Evolutionary conservation across 2,888 invertebrate genomes (phyloP), one percentile per base, ranked within the genome.

Genomic region (Thera obeliscata): DNA sequence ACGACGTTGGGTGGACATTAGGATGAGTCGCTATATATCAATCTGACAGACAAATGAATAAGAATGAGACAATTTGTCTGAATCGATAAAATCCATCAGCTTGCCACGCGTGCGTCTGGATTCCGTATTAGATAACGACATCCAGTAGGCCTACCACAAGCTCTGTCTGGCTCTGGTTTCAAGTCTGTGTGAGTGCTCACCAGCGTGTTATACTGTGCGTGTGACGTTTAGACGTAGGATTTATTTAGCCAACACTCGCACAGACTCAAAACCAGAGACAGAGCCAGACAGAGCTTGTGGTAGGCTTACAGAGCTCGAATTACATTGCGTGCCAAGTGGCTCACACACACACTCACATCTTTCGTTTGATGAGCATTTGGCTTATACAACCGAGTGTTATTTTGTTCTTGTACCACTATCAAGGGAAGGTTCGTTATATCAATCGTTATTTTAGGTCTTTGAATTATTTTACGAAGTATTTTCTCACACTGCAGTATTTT

Each of bases 21-120:
- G 48, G 61, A 66, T 64, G 67, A 61, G 58, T 61, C 63, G 67
- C 69, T 63, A 65, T 75, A 61, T 67, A 73, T 69, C 72, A 75
- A 68, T 71, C 64, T 67, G 59, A 61, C 65, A 71, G 67, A 69
- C 59, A 68, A 68, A 72, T 70, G 56, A 67, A 73, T 72, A 70
- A 70, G 65, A 69, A 69, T 71, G 56, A 70, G 56, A 55, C 67
- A 64, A 67, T 70, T 70, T 72, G 64, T 74, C 57, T 64, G 56
- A 69, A 69, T 64, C 65, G 65, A 65, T 65, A 60, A 58, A 67
- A 57, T 41, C 60, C 64, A 54, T 67, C 62, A 65, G 58, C 38
- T 58, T 65, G 58, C 58, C 22, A 22, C 35, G 55, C 61, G 49
- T 50, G 54, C 35, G 50, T 52, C 60, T 68, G 54, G 60, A 57